Evolutionary conservation across 2,888 invertebrate species (phyloP), one percentile per base, ranked within the genome.

Genomic region (Onchidella celtica): DNA sequence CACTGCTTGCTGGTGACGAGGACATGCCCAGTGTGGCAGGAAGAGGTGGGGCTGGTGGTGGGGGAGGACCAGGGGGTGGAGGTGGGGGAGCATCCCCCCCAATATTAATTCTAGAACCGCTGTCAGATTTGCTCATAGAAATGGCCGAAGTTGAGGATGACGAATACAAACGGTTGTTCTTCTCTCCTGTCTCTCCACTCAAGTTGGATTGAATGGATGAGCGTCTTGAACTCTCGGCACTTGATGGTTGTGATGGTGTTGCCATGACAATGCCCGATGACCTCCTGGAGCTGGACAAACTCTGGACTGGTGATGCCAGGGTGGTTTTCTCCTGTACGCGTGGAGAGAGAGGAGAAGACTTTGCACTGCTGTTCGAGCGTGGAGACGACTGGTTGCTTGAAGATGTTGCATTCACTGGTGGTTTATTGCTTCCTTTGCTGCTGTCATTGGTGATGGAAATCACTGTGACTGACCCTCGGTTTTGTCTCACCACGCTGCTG

Each of bases 381-480:
- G 68, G 74, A 68, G 55, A 66, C 38, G 65, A 66, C 32, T 57
- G 32, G 27, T 29, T 66, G 11, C 68, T 68, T 38, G 72, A 57
- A 17, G 21, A 65, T 65, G 40, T 84, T 61, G 24, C 85, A 85
- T 59, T 81, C 83, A 59, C 85, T n/a, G n/a, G n/a, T n/a, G n/a
- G n/a, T 83, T 29, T 86, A 82, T 29, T 81, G 78, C 9, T 81
- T 66, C 78, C 77, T 65, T 34, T 79, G 24, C 76, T 80, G 3
- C 68, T 72, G 27, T 85, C 86, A 34, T 84, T 88, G 36, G 87
- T 88, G n/a, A 89, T 86, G 40, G 89, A 86, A 38, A 90, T 89
- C 21, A 90, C 87, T 6, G 90, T 90, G 3, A 90, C 88, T 17
- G 87, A 84, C 72, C 86, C 36, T 34, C 55, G 80, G 73, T 79